Conservation (phyloP, 2,113 vertebrate species). For the Australoheros scitulus region DNA sequence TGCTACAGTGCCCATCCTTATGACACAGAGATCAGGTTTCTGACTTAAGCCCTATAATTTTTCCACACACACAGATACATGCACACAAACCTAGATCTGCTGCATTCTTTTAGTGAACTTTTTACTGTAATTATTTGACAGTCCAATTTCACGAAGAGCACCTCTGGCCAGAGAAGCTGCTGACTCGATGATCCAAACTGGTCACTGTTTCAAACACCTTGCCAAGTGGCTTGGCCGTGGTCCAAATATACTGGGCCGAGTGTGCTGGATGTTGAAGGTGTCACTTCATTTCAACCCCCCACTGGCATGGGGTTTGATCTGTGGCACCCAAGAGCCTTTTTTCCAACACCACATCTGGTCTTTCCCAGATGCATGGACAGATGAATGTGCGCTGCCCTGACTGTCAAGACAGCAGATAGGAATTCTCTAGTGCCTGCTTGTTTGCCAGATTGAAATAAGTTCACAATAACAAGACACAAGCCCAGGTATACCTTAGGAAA, state of each 20-base stretch:
- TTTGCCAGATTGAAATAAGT: slow-evolving; percentile 52
- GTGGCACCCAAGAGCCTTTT: slow-evolving; percentile 37
- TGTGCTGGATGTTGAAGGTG: slow-evolving; percentile 46
- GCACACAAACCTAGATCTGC: not conserved
- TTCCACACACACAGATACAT: not conserved
- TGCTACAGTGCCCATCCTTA: not conserved
- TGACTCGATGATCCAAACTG: slow-evolving; percentile 58
- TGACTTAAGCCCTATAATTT: not conserved
- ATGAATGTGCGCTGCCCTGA: slow-evolving; percentile 29
- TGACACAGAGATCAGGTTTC: not conserved
- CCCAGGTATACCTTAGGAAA: slow-evolving; percentile 14
- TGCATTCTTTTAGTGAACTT: slow-evolving; percentile 18
- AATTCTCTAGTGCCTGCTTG: slow-evolving; percentile 38
- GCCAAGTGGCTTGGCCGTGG: slow-evolving; percentile 53
- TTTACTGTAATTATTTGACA: slow-evolving; percentile 45
- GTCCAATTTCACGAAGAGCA: slow-evolving; percentile 52
- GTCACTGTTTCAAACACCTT: slow-evolving; percentile 50
- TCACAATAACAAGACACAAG: slow-evolving; percentile 14
- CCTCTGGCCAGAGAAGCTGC: slow-evolving; percentile 64
- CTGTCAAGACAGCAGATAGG: slow-evolving; percentile 41
- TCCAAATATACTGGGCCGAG: slow-evolving; percentile 43
- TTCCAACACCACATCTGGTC: slow-evolving; percentile 57
- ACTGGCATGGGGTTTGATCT: slow-evolving; percentile 69
- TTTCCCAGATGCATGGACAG: slow-evolving; percentile 52
- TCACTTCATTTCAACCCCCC: slow-evolving; percentile 55